Evolutionary conservation across 1,140 invertebrate genomes (phyloP), one percentile per base, ranked within the genome.

Genomic region (Drosophila tristis): DNA sequence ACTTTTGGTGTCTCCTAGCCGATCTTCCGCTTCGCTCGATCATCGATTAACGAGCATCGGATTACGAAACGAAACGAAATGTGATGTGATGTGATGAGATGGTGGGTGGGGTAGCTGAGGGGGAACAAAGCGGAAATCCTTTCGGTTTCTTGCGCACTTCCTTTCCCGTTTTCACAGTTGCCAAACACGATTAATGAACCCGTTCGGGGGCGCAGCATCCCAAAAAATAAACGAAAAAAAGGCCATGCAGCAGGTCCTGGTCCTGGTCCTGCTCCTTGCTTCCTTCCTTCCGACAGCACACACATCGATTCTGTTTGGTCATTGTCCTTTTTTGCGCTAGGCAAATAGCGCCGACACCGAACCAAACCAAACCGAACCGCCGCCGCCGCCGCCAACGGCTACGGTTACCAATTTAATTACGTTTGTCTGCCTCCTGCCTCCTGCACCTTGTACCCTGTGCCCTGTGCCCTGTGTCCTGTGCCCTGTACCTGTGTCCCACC

Each of bases 281-380:
- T 29, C 26, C 26, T 29, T 29, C 26, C 26, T 29, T 29, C 26
- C 26, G 20, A 20, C 9, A 4, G 16, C 39, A 47, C 66, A 50
- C 61, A 23, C 67, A 66, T 59, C 31, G 61, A 70, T 74, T 86
- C 42, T 86, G 68, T 74, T 80, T 80, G 80, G 81, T 85, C 81
- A 86, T 86, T 85, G 77, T 85, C 81, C 77, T 85, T 85, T 84
- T 85, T 85, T 80, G 78, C 78, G 74, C 51, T 85, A 77, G 78
- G 81, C 80, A 84, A 82, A 84, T 80, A 84, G 53, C 66, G 44
- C 11, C 11, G 35, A 39, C 35, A 39, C 11, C 35, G 35, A 39
- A n/a, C n/a, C n/a, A n/a, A n/a, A n/a, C n/a, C n/a, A n/a, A 11
- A 4, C 35, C 35, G 35, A 39, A 4, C 31, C 31, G 31, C 31